Evolutionary conservation across 2,888 invertebrate species (phyloP).

Genomic region (Agriotes lineatus): DNA sequence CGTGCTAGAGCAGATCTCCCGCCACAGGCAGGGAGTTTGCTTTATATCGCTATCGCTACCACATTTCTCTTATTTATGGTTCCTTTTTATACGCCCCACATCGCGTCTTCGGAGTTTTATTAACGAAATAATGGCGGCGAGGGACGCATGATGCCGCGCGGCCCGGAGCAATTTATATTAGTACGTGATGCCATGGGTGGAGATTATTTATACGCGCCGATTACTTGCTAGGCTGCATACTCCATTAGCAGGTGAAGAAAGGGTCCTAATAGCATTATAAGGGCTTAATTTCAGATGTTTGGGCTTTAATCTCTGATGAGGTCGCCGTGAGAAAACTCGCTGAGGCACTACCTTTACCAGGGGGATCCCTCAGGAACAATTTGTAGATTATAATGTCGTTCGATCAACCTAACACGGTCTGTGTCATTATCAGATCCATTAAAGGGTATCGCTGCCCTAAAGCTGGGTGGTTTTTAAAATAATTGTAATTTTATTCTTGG

Average conservation of each 20-base stretch:
- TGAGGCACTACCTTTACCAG: too few relatives aligned
- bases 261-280: conserved; percentile 10
- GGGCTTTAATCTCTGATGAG: conserved; percentile 17
- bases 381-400: too few relatives aligned
- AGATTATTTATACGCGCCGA: conserved; percentile 2
- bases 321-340: too few relatives aligned
- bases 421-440: too few relatives aligned
- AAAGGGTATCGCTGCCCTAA: too few relatives aligned
- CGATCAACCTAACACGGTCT: too few relatives aligned
- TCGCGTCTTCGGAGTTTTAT: conserved; percentile 12
- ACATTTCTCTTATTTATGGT: conserved; percentile 8
- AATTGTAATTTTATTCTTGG: too few relatives aligned
- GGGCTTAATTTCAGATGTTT: conserved; percentile 24
- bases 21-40: neutral
- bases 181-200: neutral
- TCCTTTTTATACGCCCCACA: conserved; percentile 5
- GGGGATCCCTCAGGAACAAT: too few relatives aligned
- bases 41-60: conserved; percentile 16
- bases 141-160: conserved; percentile 4
- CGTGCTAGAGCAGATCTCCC: neutral
- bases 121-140: conserved; percentile 15
- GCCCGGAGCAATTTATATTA: conserved; percentile 9
- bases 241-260: conserved; percentile 11
- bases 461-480: too few relatives aligned
- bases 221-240: neutral